Conservation (phyloP, 2,113 vertebrate species). For the Bothrops jararaca region DNA sequence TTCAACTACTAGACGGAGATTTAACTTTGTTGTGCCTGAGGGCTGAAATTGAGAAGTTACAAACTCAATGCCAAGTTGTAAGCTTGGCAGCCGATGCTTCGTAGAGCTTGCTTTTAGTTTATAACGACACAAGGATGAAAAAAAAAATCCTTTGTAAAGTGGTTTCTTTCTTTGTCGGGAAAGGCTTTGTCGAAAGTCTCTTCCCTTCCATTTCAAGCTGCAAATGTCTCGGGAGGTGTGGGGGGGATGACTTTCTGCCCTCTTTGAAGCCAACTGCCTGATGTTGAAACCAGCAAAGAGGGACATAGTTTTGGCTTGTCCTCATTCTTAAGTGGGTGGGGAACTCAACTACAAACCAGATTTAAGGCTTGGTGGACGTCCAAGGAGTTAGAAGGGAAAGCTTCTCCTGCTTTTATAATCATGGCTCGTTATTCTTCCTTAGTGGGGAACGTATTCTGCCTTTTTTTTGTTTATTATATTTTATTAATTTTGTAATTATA, state of each 20-base stretch:
- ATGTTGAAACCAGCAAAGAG: not conserved
- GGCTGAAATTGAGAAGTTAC: not conserved
- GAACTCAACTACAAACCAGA: not conserved
- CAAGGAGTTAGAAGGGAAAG: not conserved
- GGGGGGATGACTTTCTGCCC: not conserved
- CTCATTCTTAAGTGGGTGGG: not conserved
- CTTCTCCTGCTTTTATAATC: not conserved
- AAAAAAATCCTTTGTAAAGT: not conserved
- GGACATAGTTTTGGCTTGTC: not conserved
- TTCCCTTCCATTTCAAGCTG: not conserved
- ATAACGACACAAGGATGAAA: not conserved
- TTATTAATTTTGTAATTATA: too few species aligned
- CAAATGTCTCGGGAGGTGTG: not conserved
- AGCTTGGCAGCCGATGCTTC: not conserved
- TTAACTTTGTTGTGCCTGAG: not conserved
- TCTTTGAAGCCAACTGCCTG: not conserved
- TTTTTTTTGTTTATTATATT: too few species aligned
- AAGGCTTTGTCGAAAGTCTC: not conserved
- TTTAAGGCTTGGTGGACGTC: not conserved
- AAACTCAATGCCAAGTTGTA: not conserved
- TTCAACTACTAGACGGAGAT: too few species aligned
- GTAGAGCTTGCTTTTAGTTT: not conserved
- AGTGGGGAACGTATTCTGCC: not conserved
- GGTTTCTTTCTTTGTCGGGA: not conserved
- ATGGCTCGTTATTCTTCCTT: not conserved